Evolutionary conservation across 2,888 invertebrate species (phyloP).

Genomic region (Pammene aurita): DNA sequence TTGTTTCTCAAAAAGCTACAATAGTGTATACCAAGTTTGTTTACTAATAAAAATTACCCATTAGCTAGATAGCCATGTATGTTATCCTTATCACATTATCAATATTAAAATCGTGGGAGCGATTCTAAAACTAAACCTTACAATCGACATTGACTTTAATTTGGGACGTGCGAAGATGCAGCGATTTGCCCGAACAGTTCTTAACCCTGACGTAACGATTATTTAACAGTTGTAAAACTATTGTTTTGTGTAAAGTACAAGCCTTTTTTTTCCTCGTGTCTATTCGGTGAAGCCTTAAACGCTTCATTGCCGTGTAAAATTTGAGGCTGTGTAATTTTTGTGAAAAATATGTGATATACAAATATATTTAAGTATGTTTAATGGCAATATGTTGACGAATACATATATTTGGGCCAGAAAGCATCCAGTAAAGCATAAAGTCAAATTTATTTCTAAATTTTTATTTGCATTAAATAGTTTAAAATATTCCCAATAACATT

Average conservation of each 20-base stretch:
- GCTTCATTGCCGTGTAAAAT: neutral
- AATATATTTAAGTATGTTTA: too few species aligned
- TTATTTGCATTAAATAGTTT: too few species aligned
- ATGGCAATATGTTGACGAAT: too few species aligned
- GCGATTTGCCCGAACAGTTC: constrained; percentile 17
- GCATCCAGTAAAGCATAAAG: too few species aligned
- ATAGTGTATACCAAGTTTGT: neutral
- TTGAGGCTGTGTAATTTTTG: too few species aligned
- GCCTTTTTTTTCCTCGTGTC: constrained; percentile 9
- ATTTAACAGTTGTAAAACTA: constrained; percentile 17
- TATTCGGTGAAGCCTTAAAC: neutral
- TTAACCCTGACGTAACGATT: constrained; percentile 37
- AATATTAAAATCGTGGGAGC: constrained; percentile 19
- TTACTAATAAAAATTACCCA: neutral
- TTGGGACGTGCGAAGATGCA: constrained; percentile 35
- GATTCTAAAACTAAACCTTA: constrained; percentile 5
- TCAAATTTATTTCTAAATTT: too few species aligned
- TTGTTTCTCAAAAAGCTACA: too few species aligned
- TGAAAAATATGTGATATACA: too few species aligned
- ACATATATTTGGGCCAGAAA: too few species aligned
- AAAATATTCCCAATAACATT: too few species aligned
- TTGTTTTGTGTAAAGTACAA: neutral
- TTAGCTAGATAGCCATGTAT: too few species aligned
- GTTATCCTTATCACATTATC: neutral
- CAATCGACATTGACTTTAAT: constrained; percentile 25